These are phyloP conservation scores for Dendrophyllia cribrosa DNA, from an alignment of 64 coral and sea anemone genomes.

Conservation along the genomic window DNA sequence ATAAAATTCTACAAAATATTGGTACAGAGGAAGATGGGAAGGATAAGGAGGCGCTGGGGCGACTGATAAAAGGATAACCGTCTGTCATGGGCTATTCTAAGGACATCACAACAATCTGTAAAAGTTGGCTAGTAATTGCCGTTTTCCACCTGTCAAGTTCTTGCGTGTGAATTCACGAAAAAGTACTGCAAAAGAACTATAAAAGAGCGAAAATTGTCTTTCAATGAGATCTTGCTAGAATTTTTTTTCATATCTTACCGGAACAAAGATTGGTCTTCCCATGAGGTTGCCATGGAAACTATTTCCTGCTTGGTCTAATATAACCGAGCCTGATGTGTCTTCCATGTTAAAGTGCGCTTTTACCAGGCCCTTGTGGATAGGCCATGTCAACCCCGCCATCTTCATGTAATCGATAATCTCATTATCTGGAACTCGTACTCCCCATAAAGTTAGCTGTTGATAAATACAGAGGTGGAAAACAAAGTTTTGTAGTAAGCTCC, in stretches of 20 bases:
- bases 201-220: neutral
- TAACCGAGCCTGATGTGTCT: slow-evolving; percentile 9
- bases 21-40: too few relatives aligned
- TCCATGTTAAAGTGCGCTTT: slow-evolving; percentile 95
- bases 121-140: too few relatives aligned
- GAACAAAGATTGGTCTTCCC: slow-evolving; percentile 78
- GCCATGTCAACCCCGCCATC: slow-evolving; percentile 90
- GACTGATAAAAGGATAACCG: too few relatives aligned
- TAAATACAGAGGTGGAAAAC: neutral
- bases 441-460: slow-evolving; percentile 84
- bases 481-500: neutral
- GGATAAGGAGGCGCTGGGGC: too few relatives aligned
- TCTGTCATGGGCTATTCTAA: too few relatives aligned
- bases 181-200: too few relatives aligned
- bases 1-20: too few relatives aligned
- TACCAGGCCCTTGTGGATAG: slow-evolving; percentile 92
- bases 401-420: slow-evolving; percentile 91
- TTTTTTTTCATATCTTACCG: slow-evolving; percentile 44
- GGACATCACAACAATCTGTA: too few relatives aligned
- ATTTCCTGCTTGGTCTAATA: slow-evolving; percentile 64
- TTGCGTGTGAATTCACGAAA: too few relatives aligned
- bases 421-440: slow-evolving; percentile 59
- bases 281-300: slow-evolving; percentile 73
- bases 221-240: too few relatives aligned
- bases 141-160: too few relatives aligned